Evolutionary conservation across 2,888 invertebrate genomes (phyloP), one percentile per base, ranked within the genome.

Genomic region (Acanthosepion esculentum): DNA sequence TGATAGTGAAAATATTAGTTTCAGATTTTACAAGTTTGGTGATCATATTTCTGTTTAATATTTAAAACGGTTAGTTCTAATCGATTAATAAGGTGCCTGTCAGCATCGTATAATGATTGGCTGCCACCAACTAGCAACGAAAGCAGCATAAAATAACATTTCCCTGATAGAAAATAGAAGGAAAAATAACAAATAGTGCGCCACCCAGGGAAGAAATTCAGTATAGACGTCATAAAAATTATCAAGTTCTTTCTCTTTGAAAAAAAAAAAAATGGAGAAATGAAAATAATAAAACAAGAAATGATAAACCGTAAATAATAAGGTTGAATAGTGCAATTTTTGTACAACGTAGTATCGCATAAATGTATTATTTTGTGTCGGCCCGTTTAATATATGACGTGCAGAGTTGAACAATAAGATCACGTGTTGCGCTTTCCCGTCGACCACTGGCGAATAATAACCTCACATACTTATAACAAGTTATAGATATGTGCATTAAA

Each of bases 191-290:
- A 78, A 78, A 78, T 78, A 78, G 12, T 10, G 78, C 29, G 29
- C 78, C 78, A 78, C 78, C 78, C 78, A n/a, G 29, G 78, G n/a
- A 29, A n/a, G 15, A 78, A 78, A 29, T 78, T n/a, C 18, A 2
- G 78, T 15, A n/a, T 78, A 78, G 78, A 78, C 78, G 78, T 78
- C 78, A 78, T 78, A 78, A 78, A 78, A 78, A n/a, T 78, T 78
- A 78, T 78, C 78, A 78, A 78, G 78, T n/a, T n/a, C 15, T 78
- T 26, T 26, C n/a, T n/a, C n/a, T 8, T n/a, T 3, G n/a, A n/a
- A 78, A 29, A 78, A n/a, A 78, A 29, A 78, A 29, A 78, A 78
- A 78, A 78, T 10, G 18, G 18, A 18, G 20, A 78, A n/a, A n/a
- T n/a, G n/a, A n/a, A 78, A n/a, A 8, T n/a, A 29, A 29, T 5